phyloP scores from a whole-genome alignment of 2,888 invertebrate species.

The Rhamnusium bicolor region DNA sequence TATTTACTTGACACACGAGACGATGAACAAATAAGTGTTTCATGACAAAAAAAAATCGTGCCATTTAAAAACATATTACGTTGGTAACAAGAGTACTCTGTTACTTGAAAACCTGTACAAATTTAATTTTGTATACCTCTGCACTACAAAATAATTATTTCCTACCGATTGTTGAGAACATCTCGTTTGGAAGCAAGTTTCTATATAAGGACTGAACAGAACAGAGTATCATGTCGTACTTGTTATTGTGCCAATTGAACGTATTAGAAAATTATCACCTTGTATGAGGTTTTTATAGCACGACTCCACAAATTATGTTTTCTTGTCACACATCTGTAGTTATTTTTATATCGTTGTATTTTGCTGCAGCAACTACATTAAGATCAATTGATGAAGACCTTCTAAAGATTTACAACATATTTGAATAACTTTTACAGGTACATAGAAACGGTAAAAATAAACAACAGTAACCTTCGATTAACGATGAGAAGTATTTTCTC shows the following conservation, averaged over 20 bases:
- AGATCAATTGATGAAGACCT: constrained; percentile 44
- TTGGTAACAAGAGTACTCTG: no score
- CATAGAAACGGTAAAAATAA: neutral
- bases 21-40: no score
- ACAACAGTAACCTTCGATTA: neutral
- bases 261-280: constrained; percentile 57
- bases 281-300: constrained; percentile 51
- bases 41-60: no score
- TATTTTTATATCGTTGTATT: constrained; percentile 44
- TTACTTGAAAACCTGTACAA: no score
- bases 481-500: neutral
- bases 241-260: constrained; percentile 53
- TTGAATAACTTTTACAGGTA: constrained; percentile 36
- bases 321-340: constrained; percentile 48
- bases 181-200: constrained; percentile 37
- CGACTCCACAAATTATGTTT: constrained; percentile 46
- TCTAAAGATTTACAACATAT: constrained; percentile 44
- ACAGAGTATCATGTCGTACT: constrained; percentile 41
- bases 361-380: constrained; percentile 44
- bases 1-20: no score
- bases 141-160: constrained; percentile 18
- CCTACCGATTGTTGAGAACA: constrained; percentile 11
- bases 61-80: no score
- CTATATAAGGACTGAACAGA: constrained; percentile 40
- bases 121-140: neutral